Base-by-base conservation (phyloP, 2,113 vertebrate genomes). In the Neolamprologus brichardi region DNA sequence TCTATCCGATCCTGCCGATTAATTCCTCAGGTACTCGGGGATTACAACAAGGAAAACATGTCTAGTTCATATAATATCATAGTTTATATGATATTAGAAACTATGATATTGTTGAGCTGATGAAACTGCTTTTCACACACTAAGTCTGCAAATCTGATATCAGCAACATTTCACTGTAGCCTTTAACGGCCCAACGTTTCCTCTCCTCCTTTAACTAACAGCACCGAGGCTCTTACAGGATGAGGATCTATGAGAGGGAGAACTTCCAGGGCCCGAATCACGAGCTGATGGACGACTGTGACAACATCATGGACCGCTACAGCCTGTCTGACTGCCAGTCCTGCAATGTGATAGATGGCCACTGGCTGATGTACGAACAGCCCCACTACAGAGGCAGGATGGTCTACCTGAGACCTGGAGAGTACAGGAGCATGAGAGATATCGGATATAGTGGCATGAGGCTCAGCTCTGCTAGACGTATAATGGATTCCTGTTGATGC, bases 1-100 rank as follows among this genome's bases (percentile, higher is more conserved):
- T 94, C 89, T 3, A 89, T 96, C 83, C 87, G 91, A 12, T 96
- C 96, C 87, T 96, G 96, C 89, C 92, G 94, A 28, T 82, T 93
- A 39, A 93, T 96, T 82, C 95, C 95, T 67, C 89, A 90, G 92
- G 94, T 94, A 88, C n/a, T 25, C 3, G 10, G 34, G 3, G 9
- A 49, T 17, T 37, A 53, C 18, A 18, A 37, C 12, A 51, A 44
- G 4, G 53, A 30, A 77, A 51, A 30, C 41, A 30, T 18, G 25
- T 77, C 25, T 51, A 18, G 17, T 51, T 51, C 11, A n/a, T 51
- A 51, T n/a, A n/a, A 51, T 51, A 77, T 77, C 13, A 79, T 25
- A 25, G 18, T 39, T 67, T 20, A 67, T 7, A 64, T 64, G 60
- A 37, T 37, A 8, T 64, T 37, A 37, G 18, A 64, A 64, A 37